Conservation (phyloP, 2,797 vertebrate genomes). For the Coluber constrictor region DNA sequence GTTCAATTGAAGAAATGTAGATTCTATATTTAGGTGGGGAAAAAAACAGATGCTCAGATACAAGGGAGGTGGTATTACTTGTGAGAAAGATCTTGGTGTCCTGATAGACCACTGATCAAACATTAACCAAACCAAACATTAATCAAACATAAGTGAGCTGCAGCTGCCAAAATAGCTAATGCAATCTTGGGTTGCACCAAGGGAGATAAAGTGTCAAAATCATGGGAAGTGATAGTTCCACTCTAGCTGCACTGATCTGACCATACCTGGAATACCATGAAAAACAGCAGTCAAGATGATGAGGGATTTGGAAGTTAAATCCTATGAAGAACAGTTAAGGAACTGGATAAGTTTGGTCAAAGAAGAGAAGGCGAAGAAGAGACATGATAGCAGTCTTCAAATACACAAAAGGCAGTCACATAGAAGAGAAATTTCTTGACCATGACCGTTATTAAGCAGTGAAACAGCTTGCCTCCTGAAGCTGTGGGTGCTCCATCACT, state of each 20-base stretch:
- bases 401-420: neutral
- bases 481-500: neutral
- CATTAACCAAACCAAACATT: neutral
- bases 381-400: neutral
- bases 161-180: neutral
- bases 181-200: neutral
- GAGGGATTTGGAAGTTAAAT: neutral
- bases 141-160: neutral
- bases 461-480: neutral
- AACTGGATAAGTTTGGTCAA: neutral
- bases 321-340: neutral
- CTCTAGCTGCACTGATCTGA: neutral
- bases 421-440: neutral
- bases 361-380: neutral
- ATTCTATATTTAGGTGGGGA: neutral
- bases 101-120: neutral
- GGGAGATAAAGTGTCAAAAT: neutral
- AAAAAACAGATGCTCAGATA: neutral
- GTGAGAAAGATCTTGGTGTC: neutral
- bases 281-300: neutral
- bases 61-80: neutral
- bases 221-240: neutral
- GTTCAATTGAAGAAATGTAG: neutral
- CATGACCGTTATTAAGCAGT: neutral
- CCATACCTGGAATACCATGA: neutral